phyloP scores from a whole-genome alignment of 2,888 invertebrate genomes.

The Dysmachus trigonus region DNA sequence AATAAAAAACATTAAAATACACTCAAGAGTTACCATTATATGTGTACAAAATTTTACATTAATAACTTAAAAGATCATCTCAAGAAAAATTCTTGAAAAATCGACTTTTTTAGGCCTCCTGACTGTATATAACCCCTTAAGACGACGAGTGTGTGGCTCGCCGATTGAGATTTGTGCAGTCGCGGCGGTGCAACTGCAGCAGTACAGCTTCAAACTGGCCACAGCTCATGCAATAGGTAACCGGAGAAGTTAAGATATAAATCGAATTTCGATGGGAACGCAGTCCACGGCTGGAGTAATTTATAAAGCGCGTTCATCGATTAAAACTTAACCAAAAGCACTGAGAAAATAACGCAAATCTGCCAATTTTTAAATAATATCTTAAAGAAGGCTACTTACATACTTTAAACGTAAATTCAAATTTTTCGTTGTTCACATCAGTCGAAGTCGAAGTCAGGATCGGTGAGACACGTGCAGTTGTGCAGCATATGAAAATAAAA shows the following conservation, averaged over 20 bases:
- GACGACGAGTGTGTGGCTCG: conserved; percentile 27
- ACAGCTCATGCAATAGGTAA: conserved; percentile 27
- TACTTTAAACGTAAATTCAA: conserved; percentile 4
- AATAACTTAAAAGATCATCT: too few relatives aligned
- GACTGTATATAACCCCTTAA: too few relatives aligned
- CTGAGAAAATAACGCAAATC: background rate
- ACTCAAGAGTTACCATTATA: too few relatives aligned
- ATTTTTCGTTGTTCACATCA: conserved; percentile 1
- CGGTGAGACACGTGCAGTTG: background rate
- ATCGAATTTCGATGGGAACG: conserved; percentile 41
- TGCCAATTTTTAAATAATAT: background rate
- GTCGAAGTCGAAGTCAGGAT: background rate
- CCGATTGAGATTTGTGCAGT: conserved; percentile 21
- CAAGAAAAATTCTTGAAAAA: too few relatives aligned
- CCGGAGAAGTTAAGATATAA: conserved; percentile 39
- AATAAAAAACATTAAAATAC: too few relatives aligned
- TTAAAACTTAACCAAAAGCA: conserved; percentile 17
- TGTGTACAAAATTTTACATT: too few relatives aligned
- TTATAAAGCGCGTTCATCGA: conserved; percentile 33
- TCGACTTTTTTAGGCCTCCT: too few relatives aligned
- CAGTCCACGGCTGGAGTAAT: conserved; percentile 5
- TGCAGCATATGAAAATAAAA: background rate
- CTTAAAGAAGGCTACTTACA: conserved; percentile 7
- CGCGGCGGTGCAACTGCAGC: background rate
- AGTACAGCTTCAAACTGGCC: background rate